Conservation (phyloP, 2,888 invertebrate species). For the Agrochola litura region DNA sequence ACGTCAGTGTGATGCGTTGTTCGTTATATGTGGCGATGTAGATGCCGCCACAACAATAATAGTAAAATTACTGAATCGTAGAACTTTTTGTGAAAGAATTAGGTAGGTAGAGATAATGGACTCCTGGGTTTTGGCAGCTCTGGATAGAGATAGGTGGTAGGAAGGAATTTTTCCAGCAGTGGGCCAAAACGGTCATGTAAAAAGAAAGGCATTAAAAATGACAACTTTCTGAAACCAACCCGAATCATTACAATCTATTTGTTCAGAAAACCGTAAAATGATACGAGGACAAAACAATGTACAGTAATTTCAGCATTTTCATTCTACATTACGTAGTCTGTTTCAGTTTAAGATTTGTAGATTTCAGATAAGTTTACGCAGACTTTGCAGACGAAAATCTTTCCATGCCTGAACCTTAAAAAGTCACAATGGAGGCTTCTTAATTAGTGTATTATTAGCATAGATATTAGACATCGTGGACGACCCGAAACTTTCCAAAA, state of each 20-base stretch:
- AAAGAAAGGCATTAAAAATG: neutral
- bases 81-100: neutral
- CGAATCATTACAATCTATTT: neutral
- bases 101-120: neutral
- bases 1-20: no score
- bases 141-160: no score
- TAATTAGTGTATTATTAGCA: constrained; percentile 74
- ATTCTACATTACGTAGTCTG: neutral
- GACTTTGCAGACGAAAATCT: constrained; percentile 57
- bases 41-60: no score
- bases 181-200: neutral
- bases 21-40: no score
- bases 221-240: neutral
- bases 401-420: constrained; percentile 58
- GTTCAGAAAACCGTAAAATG: neutral
- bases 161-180: neutral
- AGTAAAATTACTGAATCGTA: neutral
- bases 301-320: neutral
- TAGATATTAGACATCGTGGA: constrained; percentile 68
- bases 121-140: neutral
- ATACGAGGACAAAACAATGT: neutral
- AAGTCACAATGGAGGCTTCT: constrained; percentile 55
- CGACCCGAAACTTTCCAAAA: constrained; percentile 51
- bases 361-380: constrained; percentile 5
- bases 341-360: neutral